Conservation (phyloP, 2,888 invertebrate species). For the Drosophila mimica region DNA sequence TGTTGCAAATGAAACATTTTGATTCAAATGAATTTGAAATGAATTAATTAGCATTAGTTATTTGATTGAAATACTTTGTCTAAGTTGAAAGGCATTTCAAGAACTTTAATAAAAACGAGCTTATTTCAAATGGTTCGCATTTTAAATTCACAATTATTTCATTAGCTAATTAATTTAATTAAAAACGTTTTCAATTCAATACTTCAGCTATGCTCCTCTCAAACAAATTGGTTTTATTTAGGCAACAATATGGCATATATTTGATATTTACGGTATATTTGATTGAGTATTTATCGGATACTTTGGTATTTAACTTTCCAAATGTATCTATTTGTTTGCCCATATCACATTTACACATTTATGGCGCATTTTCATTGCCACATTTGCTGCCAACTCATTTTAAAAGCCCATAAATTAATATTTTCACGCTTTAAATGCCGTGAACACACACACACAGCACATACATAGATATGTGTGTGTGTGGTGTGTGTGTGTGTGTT, state of each 20-base stretch:
- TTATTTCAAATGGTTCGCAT: not conserved
- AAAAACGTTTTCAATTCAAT: not conserved
- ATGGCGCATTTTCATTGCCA: slow-evolving; percentile 61
- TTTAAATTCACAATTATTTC: not conserved
- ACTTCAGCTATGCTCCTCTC: not conserved
- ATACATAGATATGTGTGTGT: slow-evolving; percentile 4
- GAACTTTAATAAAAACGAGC: not conserved
- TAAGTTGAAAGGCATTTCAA: not conserved
- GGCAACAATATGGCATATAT: slow-evolving; percentile 53
- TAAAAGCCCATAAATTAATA: slow-evolving; percentile 75
- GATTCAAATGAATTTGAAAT: not conserved
- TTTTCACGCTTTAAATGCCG: slow-evolving; percentile 77
- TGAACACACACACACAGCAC: slow-evolving; percentile 34
- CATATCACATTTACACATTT: slow-evolving; percentile 44
- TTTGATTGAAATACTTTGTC: not conserved
- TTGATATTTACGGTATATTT: slow-evolving; percentile 55
- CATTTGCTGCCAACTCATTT: slow-evolving; percentile 62
- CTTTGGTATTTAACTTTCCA: slow-evolving; percentile 56
- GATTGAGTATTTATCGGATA: slow-evolving; percentile 42
- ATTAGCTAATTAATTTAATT: not conserved
- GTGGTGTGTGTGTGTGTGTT: not conserved
- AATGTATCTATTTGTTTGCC: slow-evolving; percentile 51
- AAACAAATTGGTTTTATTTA: slow-evolving; percentile 36
- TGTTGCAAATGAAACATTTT: not conserved
- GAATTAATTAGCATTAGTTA: not conserved